Percentiles rank a stretch among this genome's conserved stretches.
phyloP scores from a whole-genome alignment of 2,113 vertebrate species.

The Cynopterus brachyotis region DNA sequence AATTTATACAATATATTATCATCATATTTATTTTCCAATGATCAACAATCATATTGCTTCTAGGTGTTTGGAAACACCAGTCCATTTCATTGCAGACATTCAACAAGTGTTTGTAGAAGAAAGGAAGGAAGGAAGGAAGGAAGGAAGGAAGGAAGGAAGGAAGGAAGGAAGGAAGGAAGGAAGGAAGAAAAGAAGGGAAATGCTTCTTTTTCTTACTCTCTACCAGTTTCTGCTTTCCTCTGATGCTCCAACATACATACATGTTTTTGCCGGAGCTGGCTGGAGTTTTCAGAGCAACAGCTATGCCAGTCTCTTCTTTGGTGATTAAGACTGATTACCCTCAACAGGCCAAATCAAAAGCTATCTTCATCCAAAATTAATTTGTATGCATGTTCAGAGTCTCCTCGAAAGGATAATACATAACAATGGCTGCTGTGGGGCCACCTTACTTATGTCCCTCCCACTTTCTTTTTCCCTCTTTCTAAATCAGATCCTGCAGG shows the following conservation, averaged over 20 bases:
- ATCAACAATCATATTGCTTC: constrained; percentile 1
- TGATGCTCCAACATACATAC: background rate
- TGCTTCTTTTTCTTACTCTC: constrained; percentile 39
- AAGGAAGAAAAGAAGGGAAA: constrained; percentile 11
- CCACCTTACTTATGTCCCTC: background rate
- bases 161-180: background rate
- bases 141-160: background rate
- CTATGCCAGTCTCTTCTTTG: background rate
- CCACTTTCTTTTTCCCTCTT: background rate
- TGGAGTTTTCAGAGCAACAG: constrained; percentile 24
- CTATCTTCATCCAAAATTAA: constrained; percentile 35
- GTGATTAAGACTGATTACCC: background rate
- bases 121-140: background rate
- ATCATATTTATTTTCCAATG: constrained; percentile 44
- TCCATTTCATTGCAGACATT: constrained; percentile 20
- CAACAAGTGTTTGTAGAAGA: constrained; percentile 34
- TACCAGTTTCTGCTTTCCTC: background rate
- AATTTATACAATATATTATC: constrained; percentile 29
- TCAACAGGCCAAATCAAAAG: constrained; percentile 35
- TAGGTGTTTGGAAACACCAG: constrained; percentile 24
- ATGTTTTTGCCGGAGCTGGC: constrained; percentile 15
- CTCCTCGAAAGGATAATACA: background rate
- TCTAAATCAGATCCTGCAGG: constrained; percentile 15
- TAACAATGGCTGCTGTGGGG: constrained; percentile 18
- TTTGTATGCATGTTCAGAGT: background rate